Evolutionary conservation across 2,888 invertebrate genomes (phyloP).

Genomic region (Blera fallax): DNA sequence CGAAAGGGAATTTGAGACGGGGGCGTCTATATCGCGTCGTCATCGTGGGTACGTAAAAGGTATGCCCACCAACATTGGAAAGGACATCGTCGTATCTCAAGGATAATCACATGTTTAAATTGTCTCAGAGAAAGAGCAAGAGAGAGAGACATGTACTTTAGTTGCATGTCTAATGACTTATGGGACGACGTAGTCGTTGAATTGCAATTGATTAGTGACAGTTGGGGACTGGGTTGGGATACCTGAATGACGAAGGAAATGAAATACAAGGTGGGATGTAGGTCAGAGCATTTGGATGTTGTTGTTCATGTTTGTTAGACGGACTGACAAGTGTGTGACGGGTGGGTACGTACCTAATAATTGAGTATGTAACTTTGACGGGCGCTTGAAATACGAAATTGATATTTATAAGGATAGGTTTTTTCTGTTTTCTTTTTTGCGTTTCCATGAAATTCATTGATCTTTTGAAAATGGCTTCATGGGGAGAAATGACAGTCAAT

Average conservation of each 20-base stretch:
- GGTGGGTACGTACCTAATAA: not conserved
- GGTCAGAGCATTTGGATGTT: constrained; percentile 26
- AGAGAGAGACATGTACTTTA: constrained; percentile 37
- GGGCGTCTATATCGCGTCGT: not conserved
- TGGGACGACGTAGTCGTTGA: constrained; percentile 19
- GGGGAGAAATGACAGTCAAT: too few relatives aligned
- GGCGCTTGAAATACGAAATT: not conserved
- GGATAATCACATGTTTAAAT: constrained; percentile 44
- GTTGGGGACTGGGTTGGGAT: not conserved
- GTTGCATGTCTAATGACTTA: constrained; percentile 42
- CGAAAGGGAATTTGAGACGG: constrained; percentile 29
- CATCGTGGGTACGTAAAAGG: not conserved
- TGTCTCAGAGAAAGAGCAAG: constrained; percentile 29
- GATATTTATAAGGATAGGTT: not conserved
- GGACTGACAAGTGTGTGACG: constrained; percentile 22
- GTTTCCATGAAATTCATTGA: not conserved
- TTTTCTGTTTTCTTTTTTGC: not conserved
- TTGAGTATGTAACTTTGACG: not conserved
- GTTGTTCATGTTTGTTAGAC: not conserved
- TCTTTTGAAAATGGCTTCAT: not conserved
- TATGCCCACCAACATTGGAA: not conserved
- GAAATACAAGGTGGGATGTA: constrained; percentile 14
- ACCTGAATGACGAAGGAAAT: constrained; percentile 24
- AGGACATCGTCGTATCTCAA: not conserved
- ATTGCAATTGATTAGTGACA: constrained; percentile 47